Evolutionary conservation across 2,888 invertebrate genomes (phyloP).

Genomic region (Microplitis manilae): DNA sequence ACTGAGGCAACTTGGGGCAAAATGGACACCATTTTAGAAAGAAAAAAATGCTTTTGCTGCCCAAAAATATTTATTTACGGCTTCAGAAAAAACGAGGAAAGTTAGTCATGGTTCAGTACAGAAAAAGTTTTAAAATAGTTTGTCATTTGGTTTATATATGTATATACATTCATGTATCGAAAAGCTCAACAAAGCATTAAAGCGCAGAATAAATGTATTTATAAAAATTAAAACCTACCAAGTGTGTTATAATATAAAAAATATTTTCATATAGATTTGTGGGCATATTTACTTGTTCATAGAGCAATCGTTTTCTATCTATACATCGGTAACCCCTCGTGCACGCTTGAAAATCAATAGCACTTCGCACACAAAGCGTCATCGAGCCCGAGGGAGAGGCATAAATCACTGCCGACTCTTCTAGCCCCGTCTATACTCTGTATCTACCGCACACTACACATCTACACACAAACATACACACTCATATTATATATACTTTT

Average conservation of each 20-base stretch:
- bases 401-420: constrained; percentile 53
- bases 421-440: background rate
- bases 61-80: too few relatives aligned
- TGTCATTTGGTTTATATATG: too few relatives aligned
- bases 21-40: too few relatives aligned
- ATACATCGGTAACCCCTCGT: constrained; percentile 23
- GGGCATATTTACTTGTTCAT: constrained; percentile 37
- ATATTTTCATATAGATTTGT: constrained; percentile 28
- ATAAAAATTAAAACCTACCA: background rate
- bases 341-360: constrained; percentile 59
- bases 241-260: background rate
- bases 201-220: background rate
- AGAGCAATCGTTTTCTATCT: constrained; percentile 34
- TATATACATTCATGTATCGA: too few relatives aligned
- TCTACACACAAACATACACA: background rate
- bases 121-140: too few relatives aligned
- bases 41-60: too few relatives aligned
- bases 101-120: too few relatives aligned
- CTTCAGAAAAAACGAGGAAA: too few relatives aligned
- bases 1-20: too few relatives aligned
- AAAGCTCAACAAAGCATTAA: background rate
- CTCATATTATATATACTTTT: background rate
- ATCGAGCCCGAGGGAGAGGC: constrained; percentile 59
- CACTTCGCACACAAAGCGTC: constrained; percentile 62
- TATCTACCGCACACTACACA: constrained; percentile 8